phyloP scores from a whole-genome alignment of 2,888 invertebrate genomes.

The Papilio elwesi region DNA sequence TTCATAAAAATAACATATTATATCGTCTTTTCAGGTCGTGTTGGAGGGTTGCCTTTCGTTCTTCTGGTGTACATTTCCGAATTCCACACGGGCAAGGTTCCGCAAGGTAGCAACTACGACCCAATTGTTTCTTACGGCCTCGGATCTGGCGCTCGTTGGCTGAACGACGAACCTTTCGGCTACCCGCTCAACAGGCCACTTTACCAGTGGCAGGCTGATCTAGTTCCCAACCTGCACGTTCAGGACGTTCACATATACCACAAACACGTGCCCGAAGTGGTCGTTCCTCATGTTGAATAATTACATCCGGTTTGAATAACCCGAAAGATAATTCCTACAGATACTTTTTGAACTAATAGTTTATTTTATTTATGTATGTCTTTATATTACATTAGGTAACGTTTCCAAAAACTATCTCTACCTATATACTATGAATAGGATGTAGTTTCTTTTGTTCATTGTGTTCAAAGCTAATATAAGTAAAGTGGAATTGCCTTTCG shows the following conservation, averaged over 20 bases:
- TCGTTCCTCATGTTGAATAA: constrained; percentile 57
- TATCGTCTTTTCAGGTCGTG: constrained; percentile 58
- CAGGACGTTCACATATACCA: constrained; percentile 82
- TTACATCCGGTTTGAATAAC: constrained; percentile 9
- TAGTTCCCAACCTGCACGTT: constrained; percentile 76
- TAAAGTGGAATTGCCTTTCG: not conserved
- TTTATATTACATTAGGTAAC: constrained; percentile 1
- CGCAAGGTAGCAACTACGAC: constrained; percentile 71
- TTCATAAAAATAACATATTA: not conserved
- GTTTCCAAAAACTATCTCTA: not conserved
- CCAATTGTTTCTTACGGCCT: constrained; percentile 79
- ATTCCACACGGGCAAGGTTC: constrained; percentile 70
- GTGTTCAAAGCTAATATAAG: too few relatives aligned
- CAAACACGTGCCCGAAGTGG: constrained; percentile 71
- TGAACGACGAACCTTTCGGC: constrained; percentile 79
- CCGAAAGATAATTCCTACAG: not conserved
- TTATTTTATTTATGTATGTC: too few relatives aligned
- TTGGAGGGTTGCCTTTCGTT: constrained; percentile 85
- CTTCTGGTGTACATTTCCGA: constrained; percentile 85
- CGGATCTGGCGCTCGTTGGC: constrained; percentile 71
- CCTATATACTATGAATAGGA: not conserved
- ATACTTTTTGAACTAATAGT: not conserved
- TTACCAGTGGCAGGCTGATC: constrained; percentile 61
- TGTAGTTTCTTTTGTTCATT: not conserved
- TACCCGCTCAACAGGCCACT: constrained; percentile 84